A percentile compares a stretch with the other conserved stretches of the same genome.
These are phyloP conservation scores for Acrocephalus scirpaceus DNA, from an alignment of 2,797 vertebrate genomes.

Conservation along the genomic window DNA sequence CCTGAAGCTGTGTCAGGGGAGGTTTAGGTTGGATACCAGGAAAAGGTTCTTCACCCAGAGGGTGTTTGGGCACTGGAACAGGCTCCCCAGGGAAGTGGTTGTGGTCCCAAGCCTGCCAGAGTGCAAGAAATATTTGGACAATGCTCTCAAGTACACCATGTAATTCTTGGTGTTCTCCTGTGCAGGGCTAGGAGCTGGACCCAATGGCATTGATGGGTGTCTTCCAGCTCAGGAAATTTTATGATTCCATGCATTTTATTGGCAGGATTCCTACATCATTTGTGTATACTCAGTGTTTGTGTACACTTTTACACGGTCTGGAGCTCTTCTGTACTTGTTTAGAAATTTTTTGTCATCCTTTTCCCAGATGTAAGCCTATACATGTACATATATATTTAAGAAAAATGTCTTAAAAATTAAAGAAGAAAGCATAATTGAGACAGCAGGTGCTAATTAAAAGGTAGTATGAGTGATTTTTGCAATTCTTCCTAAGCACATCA, in stretches of 20 bases:
- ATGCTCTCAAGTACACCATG: too few relatives aligned
- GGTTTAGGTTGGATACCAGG: background rate
- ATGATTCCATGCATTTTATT: background rate
- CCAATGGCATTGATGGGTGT: accelerated
- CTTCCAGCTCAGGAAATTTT: background rate
- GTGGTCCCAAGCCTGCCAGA: background rate
- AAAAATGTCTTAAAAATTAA: background rate
- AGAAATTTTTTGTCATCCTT: background rate
- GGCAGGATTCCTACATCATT: background rate
- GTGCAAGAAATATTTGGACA: background rate
- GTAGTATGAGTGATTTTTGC: background rate
- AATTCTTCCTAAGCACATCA: background rate
- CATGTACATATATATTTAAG: background rate
- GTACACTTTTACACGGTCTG: background rate
- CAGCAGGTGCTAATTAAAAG: background rate
- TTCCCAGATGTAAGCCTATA: background rate
- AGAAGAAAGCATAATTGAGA: background rate
- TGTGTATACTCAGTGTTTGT: background rate
- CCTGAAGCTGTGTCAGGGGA: background rate
- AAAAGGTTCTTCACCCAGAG: background rate
- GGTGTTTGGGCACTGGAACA: accelerated
- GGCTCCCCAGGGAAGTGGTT: too few relatives aligned
- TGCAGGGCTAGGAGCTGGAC: too few relatives aligned
- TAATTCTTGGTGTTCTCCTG: too few relatives aligned
- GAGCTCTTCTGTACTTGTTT: background rate